A percentile compares a stretch with the other conserved stretches of the same genome.
Conservation (phyloP, 2,888 invertebrate genomes). For the Reticulitermes lucifugus region DNA sequence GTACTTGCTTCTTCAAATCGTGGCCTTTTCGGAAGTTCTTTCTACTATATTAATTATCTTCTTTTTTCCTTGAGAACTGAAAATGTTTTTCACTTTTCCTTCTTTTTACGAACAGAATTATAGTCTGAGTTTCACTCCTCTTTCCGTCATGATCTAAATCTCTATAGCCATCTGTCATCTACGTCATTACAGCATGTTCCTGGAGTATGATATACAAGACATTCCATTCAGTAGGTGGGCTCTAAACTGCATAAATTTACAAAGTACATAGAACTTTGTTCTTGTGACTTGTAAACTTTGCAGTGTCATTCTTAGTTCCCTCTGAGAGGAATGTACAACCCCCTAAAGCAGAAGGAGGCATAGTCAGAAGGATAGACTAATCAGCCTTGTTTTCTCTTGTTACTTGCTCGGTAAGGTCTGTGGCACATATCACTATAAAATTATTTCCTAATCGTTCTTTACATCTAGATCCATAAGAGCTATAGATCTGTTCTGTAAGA, state of each 20-base stretch:
- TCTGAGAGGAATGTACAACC: not conserved
- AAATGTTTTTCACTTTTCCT: not conserved
- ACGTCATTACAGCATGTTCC: not conserved
- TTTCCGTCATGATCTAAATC: not conserved
- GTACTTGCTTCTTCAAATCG: no score
- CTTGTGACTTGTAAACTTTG: not conserved
- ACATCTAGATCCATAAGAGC: no score
- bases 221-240: slow-evolving; percentile 2
- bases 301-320: not conserved
- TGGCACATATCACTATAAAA: no score
- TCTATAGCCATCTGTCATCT: not conserved
- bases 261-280: not conserved
- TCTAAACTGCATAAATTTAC: not conserved
- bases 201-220: not conserved
- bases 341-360: not conserved
- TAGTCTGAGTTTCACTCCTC: not conserved
- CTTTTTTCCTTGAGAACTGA: not conserved
- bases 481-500: no score
- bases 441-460: no score
- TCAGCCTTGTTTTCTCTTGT: no score
- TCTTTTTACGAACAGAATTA: not conserved
- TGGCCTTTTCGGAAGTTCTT: no score
- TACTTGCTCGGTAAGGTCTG: no score
- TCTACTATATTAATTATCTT: no score
- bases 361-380: no score